Base-by-base conservation (phyloP, 2,888 invertebrate species). In the Herminia tarsipennalis region DNA sequence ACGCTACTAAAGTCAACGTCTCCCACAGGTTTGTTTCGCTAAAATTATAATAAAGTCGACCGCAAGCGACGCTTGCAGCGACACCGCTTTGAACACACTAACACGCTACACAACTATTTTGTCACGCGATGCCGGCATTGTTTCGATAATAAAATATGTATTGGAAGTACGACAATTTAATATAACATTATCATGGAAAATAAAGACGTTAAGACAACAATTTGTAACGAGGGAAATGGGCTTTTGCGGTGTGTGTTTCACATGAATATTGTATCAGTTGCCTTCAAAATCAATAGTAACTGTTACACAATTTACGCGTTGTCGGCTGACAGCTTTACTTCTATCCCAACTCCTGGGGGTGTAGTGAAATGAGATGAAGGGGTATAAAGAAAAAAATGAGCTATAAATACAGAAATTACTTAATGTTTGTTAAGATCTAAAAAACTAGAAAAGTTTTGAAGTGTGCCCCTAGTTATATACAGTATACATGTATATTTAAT, bases 31-130 rank as follows among this genome's bases (percentile, higher is more conserved):
- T 39, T 51, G 35, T 33, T 53, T 48, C 39, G 21, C 35, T 48
- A 36, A 56, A 14, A 56, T 49, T 58, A 56, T 64, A 51, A 55
- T 57, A 66, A 57, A 50, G 43, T 34, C 16, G 17, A 12, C 61
- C 43, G 1, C 63, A 57, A 47, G 49, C 52, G 29, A 37, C 34
- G 52, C 27, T 33, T 12, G 22, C 44, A 35, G 40, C 44, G 48
- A 45, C 53, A 51, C 51, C 43, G 48, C 60, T 59, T 50, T 66
- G 45, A 52, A 45, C 40, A 29, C 22, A 42, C 25, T 21, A n/a
- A 32, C 32, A 21, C 12, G 13, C 13, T 34, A 24, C 29, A 42
- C 28, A n/a, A 6, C 28, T 17, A 29, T 34, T 25, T 8, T 34
- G 28, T 34, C 38, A 44, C 37, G 36, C 27, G 16, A 44, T 27